Evolutionary conservation across 1,140 invertebrate species (phyloP).

Genomic region (Drosophila burlai): DNA sequence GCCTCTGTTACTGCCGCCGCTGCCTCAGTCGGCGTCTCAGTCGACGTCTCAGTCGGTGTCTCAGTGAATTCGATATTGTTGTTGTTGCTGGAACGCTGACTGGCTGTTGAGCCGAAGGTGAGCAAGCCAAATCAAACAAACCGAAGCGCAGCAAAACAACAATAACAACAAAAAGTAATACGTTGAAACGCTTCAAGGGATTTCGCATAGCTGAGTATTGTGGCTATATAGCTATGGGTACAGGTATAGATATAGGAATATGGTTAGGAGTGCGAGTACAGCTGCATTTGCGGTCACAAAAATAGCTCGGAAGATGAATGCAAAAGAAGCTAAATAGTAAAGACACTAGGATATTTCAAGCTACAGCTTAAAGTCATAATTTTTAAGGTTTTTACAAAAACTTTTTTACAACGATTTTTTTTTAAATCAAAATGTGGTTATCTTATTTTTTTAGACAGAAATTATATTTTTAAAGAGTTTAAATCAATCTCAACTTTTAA

Average conservation of each 20-base stretch:
- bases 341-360: too few species aligned
- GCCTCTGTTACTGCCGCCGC: conserved; percentile 13
- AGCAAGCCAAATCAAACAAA: conserved; percentile 81
- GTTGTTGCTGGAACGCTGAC: conserved; percentile 19
- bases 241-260: conserved; percentile 18
- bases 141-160: conserved; percentile 59
- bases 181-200: conserved; percentile 79
- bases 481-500: not conserved
- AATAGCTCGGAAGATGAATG: not conserved
- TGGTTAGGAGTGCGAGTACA: not conserved
- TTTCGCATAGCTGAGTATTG: conserved; percentile 61
- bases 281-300: not conserved
- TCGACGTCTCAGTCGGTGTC: conserved; percentile 1
- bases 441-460: not conserved
- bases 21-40: conserved; percentile 15
- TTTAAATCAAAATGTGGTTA: too few species aligned
- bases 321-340: not conserved
- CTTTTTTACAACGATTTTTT: too few species aligned
- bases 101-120: conserved; percentile 70
- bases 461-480: not conserved
- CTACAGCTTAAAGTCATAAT: too few species aligned
- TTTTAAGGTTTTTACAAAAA: too few species aligned
- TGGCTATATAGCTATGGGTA: conserved; percentile 36
- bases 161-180: conserved; percentile 47
- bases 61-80: conserved; percentile 21